Percentiles rank a stretch among this genome's conserved stretches.
Conservation (phyloP, 2,888 invertebrate species). For the Drosophila rellima region DNA sequence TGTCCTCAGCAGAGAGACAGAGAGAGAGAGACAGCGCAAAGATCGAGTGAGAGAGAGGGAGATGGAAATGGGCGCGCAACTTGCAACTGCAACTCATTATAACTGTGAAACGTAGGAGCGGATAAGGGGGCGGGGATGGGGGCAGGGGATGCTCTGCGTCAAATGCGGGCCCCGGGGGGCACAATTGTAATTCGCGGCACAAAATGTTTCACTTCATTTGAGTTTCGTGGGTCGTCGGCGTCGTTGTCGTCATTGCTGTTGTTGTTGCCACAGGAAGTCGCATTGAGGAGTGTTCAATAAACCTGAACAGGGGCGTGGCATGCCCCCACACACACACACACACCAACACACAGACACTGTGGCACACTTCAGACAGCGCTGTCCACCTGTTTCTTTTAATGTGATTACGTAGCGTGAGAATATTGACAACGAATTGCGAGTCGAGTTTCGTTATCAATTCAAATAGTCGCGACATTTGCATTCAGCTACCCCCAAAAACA, state of each 20-base stretch:
- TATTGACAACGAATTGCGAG: constrained; percentile 12
- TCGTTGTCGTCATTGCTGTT: constrained; percentile 14
- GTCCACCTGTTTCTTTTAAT: constrained; percentile 48
- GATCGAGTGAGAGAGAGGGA: constrained; percentile 13
- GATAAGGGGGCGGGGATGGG: constrained; percentile 6
- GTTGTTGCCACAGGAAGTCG: constrained; percentile 69
- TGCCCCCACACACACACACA: constrained; percentile 1
- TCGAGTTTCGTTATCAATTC: constrained; percentile 42
- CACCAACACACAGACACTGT: background rate
- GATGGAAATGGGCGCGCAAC: constrained; percentile 57
- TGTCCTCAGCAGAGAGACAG: constrained; percentile 19
- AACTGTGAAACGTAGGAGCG: constrained; percentile 53
- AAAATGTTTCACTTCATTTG: constrained; percentile 81
- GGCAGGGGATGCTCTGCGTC: constrained; percentile 12
- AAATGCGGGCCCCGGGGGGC: constrained; percentile 62
- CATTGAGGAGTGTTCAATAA: constrained; percentile 56
- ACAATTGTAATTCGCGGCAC: constrained; percentile 79
- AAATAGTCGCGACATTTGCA: constrained; percentile 52
- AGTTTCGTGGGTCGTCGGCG: constrained; percentile 67
- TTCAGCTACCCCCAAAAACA: constrained; percentile 32
- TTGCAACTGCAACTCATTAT: constrained; percentile 81
- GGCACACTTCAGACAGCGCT: constrained; percentile 8
- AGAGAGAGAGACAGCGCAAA: constrained; percentile 19
- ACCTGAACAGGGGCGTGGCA: constrained; percentile 35
- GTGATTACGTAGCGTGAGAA: constrained; percentile 44